phyloP scores from a whole-genome alignment of 2,797 vertebrate species.

The Caiman crocodilus region DNA sequence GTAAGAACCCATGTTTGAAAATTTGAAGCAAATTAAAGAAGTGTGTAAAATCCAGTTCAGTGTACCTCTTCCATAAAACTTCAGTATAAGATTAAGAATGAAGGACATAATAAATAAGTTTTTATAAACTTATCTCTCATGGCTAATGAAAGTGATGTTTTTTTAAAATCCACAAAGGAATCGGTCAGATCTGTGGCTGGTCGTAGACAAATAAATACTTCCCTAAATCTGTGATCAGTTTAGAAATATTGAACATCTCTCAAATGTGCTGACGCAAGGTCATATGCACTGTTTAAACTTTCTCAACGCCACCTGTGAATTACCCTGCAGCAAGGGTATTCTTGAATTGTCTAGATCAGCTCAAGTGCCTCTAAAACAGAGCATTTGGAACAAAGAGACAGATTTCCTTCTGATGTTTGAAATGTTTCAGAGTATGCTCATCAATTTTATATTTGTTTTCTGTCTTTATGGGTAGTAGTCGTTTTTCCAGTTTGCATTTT shows the following conservation, averaged over 20 bases:
- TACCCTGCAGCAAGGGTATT: background rate
- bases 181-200: fast-evolving
- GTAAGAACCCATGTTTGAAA: background rate
- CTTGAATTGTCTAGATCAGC: background rate
- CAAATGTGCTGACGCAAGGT: background rate
- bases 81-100: background rate
- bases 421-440: background rate
- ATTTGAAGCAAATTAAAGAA: background rate
- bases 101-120: no score
- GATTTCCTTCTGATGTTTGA: background rate
- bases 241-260: background rate
- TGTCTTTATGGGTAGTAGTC: background rate
- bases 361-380: background rate
- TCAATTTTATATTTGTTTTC: background rate
- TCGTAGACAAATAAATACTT: background rate
- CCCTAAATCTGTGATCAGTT: background rate
- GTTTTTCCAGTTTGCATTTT: background rate
- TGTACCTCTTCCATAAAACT: background rate
- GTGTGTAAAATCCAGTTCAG: background rate
- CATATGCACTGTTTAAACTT: background rate
- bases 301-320: background rate
- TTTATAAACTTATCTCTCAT: background rate
- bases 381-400: background rate
- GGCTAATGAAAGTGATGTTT: background rate
- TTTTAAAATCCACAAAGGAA: background rate